Conservation (phyloP, 2,797 vertebrate genomes). For the Pipistrellus pipistrellus region DNA sequence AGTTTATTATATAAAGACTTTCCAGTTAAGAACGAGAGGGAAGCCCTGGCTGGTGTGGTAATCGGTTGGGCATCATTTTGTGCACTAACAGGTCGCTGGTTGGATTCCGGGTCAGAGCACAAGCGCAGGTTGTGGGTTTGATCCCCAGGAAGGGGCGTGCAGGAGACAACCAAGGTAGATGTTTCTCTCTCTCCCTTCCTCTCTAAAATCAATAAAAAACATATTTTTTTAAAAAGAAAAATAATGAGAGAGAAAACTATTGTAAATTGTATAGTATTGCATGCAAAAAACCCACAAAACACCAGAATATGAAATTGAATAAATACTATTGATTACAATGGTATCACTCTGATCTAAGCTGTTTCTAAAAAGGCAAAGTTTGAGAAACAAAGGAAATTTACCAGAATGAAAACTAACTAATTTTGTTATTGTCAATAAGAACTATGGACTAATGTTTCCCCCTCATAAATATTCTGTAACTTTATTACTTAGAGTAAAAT, state of each 20-base stretch:
- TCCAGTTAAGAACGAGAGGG: neutral
- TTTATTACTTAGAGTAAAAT: neutral
- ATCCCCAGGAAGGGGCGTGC: too few relatives aligned
- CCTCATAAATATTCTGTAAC: neutral
- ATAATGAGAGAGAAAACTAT: neutral
- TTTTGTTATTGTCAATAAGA: neutral
- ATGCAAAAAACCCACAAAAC: neutral
- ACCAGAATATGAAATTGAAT: neutral
- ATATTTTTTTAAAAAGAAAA: too few relatives aligned
- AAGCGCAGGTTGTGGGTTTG: too few relatives aligned
- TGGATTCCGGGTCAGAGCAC: too few relatives aligned
- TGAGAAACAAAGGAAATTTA: constrained; percentile 2
- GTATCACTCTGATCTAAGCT: neutral
- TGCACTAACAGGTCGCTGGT: too few relatives aligned
- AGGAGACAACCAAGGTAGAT: too few relatives aligned
- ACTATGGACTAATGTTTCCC: neutral
- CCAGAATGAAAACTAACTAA: constrained; percentile 1
- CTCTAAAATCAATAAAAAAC: too few relatives aligned
- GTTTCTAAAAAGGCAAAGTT: neutral
- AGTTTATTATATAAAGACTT: neutral
- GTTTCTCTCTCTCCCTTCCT: too few relatives aligned
- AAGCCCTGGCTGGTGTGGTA: neutral
- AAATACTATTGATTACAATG: neutral
- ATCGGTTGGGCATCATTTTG: too few relatives aligned
- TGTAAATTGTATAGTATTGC: neutral